A percentile compares a stretch with the other conserved stretches of the same genome.
Evolutionary conservation across 2,113 vertebrate genomes (phyloP).

Genomic region (Neotoma lepida): DNA sequence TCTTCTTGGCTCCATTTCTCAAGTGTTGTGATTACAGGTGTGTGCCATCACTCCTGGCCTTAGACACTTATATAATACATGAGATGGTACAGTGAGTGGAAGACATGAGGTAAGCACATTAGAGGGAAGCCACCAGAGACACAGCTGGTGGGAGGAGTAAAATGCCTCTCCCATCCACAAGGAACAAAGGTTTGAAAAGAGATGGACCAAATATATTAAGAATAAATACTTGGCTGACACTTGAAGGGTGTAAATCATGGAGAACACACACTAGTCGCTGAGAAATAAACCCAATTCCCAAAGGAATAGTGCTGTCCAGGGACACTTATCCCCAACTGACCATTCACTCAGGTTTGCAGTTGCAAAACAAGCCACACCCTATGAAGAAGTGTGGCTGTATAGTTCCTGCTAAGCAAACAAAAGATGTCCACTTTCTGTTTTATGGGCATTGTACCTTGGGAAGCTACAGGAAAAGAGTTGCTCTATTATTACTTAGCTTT

Average conservation of each 20-base stretch:
- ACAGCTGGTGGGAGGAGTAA: neutral
- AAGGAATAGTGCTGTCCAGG: neutral
- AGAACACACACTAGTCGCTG: neutral
- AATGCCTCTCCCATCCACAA: neutral
- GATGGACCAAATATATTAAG: neutral
- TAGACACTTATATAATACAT: neutral
- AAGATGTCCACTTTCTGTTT: neutral
- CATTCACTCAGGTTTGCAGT: neutral
- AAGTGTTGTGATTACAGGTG: neutral
- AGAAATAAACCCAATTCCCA: neutral
- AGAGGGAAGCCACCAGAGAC: neutral
- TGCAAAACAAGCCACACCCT: conserved; percentile 15
- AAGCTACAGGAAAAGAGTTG: neutral
- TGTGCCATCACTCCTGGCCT: neutral
- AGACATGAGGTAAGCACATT: neutral
- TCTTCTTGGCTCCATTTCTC: neutral
- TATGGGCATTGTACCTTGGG: conserved; percentile 1
- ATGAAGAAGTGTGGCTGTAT: neutral
- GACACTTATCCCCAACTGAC: neutral
- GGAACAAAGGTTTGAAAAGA: neutral
- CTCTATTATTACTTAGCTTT: conserved; percentile 4
- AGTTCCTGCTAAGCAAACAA: conserved; percentile 7
- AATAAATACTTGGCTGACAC: neutral
- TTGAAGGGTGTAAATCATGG: neutral
- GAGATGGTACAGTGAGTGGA: neutral